These are phyloP conservation scores for Temnothorax nylanderi DNA, from an alignment of 1,140 invertebrate species.

Conservation along the genomic window DNA sequence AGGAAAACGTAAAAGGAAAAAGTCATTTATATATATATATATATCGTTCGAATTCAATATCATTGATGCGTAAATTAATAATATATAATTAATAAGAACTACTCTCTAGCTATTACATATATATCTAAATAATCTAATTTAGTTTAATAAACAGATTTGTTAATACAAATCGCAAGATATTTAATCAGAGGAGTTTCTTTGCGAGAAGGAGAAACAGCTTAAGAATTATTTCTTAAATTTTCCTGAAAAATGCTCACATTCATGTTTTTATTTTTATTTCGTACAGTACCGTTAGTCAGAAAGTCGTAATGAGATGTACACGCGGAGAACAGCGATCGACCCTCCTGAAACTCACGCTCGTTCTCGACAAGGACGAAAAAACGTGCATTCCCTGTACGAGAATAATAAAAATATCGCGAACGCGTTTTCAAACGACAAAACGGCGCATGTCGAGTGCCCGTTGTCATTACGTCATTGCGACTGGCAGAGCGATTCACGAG, in stretches of 20 bases:
- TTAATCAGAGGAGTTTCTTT: background rate
- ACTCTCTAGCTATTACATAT: background rate
- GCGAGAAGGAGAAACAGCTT: background rate
- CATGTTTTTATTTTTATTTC: background rate
- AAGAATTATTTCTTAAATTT: background rate
- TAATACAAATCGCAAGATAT: background rate
- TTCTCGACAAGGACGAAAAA: background rate
- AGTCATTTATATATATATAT: too few relatives aligned
- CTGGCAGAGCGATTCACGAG: conserved; percentile 2
- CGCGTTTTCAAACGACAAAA: background rate
- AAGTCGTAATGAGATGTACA: background rate
- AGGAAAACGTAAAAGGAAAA: background rate
- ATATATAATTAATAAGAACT: background rate
- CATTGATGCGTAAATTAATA: background rate
- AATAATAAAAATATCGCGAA: conserved; percentile 16
- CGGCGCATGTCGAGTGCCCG: background rate
- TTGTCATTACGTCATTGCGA: conserved; percentile 38
- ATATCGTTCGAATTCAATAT: background rate
- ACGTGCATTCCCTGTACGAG: background rate
- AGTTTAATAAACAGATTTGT: background rate
- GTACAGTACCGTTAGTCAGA: background rate
- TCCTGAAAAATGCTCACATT: background rate
- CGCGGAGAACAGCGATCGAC: background rate
- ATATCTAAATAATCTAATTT: background rate
- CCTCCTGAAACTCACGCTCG: background rate